Percentiles rank a stretch among this genome's conserved stretches.
These are phyloP conservation scores for Candoia aspera DNA, from an alignment of 2,113 vertebrate genomes.

Conservation along the genomic window DNA sequence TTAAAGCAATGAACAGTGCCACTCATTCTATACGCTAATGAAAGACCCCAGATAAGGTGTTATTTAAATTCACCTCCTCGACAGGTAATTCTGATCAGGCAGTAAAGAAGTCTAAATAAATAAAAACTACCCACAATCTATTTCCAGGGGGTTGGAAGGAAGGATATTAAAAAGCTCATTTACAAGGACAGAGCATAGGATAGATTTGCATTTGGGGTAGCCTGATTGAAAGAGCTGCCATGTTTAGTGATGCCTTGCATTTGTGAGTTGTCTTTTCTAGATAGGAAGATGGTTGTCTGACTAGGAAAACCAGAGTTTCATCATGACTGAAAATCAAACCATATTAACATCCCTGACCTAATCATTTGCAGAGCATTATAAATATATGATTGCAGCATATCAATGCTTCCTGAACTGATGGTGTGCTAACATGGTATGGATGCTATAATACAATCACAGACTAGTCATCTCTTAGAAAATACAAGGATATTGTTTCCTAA, in stretches of 20 bases:
- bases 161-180: conserved; percentile 56
- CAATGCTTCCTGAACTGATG: background rate
- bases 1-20: conserved; percentile 63
- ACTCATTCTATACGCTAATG: conserved; percentile 59
- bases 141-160: background rate
- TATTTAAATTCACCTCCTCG: conserved; percentile 67
- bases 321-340: background rate
- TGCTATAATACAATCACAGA: background rate
- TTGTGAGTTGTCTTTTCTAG: accelerated
- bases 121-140: conserved; percentile 47
- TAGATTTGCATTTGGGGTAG: conserved; percentile 34
- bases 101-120: conserved; percentile 58
- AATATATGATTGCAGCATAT: background rate
- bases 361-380: background rate
- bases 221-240: background rate
- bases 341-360: background rate
- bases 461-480: background rate
- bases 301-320: background rate
- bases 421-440: background rate
- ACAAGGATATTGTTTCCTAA: background rate
- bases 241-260: background rate
- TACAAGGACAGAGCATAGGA: conserved; percentile 35
- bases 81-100: conserved; percentile 59
- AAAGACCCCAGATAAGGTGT: conserved; percentile 56
- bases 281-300: background rate